Conservation (phyloP, 2,113 vertebrate genomes). For the Arothron firmamentum region DNA sequence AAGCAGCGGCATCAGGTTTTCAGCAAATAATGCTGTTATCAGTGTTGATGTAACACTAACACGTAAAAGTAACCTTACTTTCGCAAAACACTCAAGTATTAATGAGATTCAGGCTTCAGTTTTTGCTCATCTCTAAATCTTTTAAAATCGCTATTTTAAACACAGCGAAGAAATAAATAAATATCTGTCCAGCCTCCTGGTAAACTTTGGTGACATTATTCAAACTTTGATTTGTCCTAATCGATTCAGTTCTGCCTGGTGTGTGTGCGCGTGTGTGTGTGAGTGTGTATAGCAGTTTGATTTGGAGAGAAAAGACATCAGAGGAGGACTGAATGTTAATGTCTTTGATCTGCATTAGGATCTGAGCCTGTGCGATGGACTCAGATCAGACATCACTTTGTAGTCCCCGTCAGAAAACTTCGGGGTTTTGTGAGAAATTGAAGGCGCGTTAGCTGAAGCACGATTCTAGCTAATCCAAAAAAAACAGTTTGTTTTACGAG, state of each 20-base stretch:
- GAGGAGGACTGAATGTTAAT: conserved; percentile 56
- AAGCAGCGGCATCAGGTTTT: conserved; percentile 23
- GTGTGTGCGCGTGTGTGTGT: conserved; percentile 22
- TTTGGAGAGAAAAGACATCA: conserved; percentile 38
- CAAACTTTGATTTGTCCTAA: conserved; percentile 68
- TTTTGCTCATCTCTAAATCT: too few relatives aligned
- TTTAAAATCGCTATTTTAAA: too few relatives aligned
- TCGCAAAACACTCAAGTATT: neutral
- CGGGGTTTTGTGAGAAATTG: conserved; percentile 6
- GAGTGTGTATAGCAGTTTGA: conserved; percentile 39
- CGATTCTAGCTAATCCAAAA: too few relatives aligned
- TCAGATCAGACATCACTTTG: conserved; percentile 34
- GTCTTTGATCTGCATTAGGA: conserved; percentile 44
- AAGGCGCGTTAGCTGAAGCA: neutral
- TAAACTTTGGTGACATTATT: conserved; percentile 1
- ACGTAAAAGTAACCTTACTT: neutral
- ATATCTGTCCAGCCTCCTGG: too few relatives aligned
- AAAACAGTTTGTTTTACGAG: too few relatives aligned
- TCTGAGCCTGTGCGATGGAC: conserved; percentile 35
- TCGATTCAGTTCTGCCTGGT: conserved; percentile 50
- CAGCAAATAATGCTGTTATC: conserved; percentile 10
- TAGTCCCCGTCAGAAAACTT: conserved; percentile 18
- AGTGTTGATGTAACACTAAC: neutral
- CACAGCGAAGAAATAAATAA: too few relatives aligned
- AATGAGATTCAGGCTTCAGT: neutral